These are phyloP conservation scores for Paracentrotus lividus DNA, from an alignment of 53 echinoderm and acorn worm genomes.

Conservation along the genomic window DNA sequence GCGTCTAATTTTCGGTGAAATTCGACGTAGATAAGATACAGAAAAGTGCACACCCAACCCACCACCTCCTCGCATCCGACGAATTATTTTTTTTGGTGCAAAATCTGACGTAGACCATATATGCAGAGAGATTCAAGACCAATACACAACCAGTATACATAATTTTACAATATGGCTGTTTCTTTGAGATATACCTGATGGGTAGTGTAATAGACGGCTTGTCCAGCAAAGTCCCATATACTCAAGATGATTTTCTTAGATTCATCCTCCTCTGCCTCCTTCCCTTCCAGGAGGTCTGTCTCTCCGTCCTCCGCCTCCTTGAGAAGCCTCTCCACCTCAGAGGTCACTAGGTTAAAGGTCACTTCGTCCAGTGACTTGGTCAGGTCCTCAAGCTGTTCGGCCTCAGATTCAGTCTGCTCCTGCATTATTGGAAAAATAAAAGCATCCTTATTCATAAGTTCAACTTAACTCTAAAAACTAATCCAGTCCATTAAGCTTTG, in stretches of 20 bases:
- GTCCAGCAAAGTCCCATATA: constrained; percentile 96
- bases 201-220: constrained; percentile 86
- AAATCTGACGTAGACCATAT: too few species aligned
- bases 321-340: constrained; percentile 77
- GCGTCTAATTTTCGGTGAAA: too few species aligned
- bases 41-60: too few species aligned
- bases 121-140: too few species aligned
- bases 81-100: too few species aligned
- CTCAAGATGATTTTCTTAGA: constrained; percentile 68
- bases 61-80: too few species aligned
- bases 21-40: too few species aligned
- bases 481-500: too few species aligned
- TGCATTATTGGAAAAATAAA: background rate
- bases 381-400: constrained; percentile 76
- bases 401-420: constrained; percentile 9
- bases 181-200: constrained; percentile 91
- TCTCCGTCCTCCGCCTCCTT: constrained; percentile 53
- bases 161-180: too few species aligned
- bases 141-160: too few species aligned
- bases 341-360: constrained; percentile 77
- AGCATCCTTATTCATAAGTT: too few species aligned
- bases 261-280: constrained; percentile 7
- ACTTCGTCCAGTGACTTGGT: constrained; percentile 78
- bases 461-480: too few species aligned
- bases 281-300: constrained; percentile 39